Base-by-base conservation (phyloP, 2,797 vertebrate species). In the Hydrolagus colliei region DNA sequence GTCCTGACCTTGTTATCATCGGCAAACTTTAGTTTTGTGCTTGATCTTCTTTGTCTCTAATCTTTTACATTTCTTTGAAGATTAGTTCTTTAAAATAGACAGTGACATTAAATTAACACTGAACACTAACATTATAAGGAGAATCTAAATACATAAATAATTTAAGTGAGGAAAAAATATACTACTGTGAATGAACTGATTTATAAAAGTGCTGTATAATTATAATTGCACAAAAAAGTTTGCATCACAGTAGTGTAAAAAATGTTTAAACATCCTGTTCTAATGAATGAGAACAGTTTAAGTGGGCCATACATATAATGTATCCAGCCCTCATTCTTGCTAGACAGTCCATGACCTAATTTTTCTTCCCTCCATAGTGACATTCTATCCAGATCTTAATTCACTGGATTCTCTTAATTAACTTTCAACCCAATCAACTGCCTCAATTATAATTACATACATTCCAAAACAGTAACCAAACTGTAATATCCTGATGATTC, bases 251-350 rank as follows among this genome's bases (percentile, higher is more conserved):
- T 52, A 52, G 3, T 20, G 27, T 18, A 76, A 16, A 18, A 71
- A 71, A 7, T 68, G 11, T 71, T 16, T 20, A 71, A 20, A 71
- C 16, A 71, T 71, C 68, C 5, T 71, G 20, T 71, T 71, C 20
- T 77, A 77, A 52, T 71, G 71, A 82, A 84, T 35, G 71, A 65
- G 79, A 84, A 68, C 41, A 52, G 41, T 52, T 52, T 52, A 52
- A 52, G 41, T 52, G 41, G 41, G 41, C 41, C 41, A 3, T 52
- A 52, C 41, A 3, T 52, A 52, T 52, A 20, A 63, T 1, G 13
- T 84, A n/a, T 84, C 79, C 65, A 84, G 78, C 18, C 65, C 71
- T 20, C 32, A 20, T 12, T 77, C 18, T 9, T 63, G 67, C 18
- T 20, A 68, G 71, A 71, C 62, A 67, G 65, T 68, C 65, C 79